Evolutionary conservation across 1,140 invertebrate genomes (phyloP).

Genomic region (Asobara japonica): DNA sequence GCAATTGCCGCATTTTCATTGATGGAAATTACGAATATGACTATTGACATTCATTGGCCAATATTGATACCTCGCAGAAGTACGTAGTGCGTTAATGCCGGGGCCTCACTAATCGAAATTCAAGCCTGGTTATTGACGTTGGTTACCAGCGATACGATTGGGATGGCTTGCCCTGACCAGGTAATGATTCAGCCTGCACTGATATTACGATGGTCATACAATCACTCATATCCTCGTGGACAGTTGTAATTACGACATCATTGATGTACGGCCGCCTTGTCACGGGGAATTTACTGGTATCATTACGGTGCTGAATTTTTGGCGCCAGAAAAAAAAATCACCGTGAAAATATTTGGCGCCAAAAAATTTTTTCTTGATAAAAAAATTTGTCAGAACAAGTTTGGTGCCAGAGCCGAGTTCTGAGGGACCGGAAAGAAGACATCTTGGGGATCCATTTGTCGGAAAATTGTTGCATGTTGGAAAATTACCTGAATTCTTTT

Average conservation of each 20-base stretch:
- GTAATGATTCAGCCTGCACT: neutral
- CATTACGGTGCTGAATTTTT: no score
- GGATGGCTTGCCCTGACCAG: neutral
- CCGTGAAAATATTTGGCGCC: neutral
- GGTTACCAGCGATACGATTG: neutral
- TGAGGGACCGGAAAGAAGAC: no score
- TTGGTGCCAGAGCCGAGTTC: no score
- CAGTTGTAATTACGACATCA: neutral
- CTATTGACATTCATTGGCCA: neutral
- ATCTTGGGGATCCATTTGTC: no score
- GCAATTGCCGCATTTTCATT: neutral
- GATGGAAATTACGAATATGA: neutral
- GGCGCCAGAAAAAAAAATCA: no score
- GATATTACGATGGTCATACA: neutral
- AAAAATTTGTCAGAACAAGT: neutral
- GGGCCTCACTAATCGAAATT: conserved; percentile 6
- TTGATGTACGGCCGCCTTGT: neutral
- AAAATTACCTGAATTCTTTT: no score
- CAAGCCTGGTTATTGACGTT: neutral
- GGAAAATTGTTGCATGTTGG: no score
- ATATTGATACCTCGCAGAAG: neutral
- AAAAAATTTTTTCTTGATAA: neutral
- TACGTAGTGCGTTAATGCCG: neutral
- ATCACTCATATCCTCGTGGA: neutral
- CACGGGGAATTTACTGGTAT: neutral